These are phyloP conservation scores for Enteromius afrohamiltoni DNA, from an alignment of 2,797 vertebrate genomes.

Conservation along the genomic window DNA sequence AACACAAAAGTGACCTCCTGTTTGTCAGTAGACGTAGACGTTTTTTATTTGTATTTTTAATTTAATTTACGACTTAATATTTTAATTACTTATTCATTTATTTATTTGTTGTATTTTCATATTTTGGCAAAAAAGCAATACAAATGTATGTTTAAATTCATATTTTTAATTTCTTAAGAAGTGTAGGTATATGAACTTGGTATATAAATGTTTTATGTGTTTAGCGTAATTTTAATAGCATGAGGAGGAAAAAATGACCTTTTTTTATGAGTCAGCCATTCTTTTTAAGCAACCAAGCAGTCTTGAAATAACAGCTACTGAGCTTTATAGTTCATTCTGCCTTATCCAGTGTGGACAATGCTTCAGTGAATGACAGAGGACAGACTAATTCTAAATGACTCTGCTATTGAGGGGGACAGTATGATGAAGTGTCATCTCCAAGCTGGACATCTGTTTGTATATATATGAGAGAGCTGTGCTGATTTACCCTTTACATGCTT, in stretches of 20 bases:
- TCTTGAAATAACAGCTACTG: too few relatives aligned
- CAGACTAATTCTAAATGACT: constrained; percentile 32
- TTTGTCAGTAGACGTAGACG: not conserved
- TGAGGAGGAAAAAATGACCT: not conserved
- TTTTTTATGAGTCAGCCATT: not conserved
- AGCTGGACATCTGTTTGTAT: constrained; percentile 47
- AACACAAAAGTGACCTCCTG: not conserved
- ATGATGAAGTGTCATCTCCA: constrained; percentile 48
- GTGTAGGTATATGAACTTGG: not conserved
- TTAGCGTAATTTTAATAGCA: not conserved
- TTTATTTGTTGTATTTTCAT: not conserved
- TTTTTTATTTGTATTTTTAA: not conserved
- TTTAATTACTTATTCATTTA: too few relatives aligned
- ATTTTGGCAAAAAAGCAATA: not conserved
- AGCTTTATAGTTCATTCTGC: not conserved
- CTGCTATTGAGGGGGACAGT: constrained; percentile 22
- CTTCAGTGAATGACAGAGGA: not conserved
- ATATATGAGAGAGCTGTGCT: constrained; percentile 21
- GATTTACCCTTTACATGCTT: constrained; percentile 34
- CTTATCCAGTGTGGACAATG: not conserved
- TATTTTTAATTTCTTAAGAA: not conserved
- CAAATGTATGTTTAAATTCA: too few relatives aligned
- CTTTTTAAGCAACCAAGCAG: not conserved
- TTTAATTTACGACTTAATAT: not conserved
- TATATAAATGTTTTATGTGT: not conserved